Base-by-base conservation (phyloP, 2,113 vertebrate genomes). In the Procavia capensis region DNA sequence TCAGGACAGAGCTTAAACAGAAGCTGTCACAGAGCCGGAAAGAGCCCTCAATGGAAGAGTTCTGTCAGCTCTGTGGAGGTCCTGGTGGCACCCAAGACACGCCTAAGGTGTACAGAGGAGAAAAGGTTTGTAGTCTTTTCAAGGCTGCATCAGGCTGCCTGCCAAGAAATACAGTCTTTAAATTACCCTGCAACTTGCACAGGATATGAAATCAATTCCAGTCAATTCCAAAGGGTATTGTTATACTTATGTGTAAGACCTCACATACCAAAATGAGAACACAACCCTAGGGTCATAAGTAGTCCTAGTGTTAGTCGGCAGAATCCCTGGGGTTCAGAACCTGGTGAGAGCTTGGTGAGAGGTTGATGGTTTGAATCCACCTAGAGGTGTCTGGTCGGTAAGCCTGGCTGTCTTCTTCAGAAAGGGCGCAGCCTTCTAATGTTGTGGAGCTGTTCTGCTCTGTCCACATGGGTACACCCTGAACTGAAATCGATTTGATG, bases 181-280 rank as follows among this genome's bases (percentile, higher is more conserved):
- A 91, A 83, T 94, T 74, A 87, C 87, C 45, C 45, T 95, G 87
- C 91, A 96, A 94, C 90, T 87, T 45, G 6, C 34, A 36, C 91
- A 45, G 86, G 50, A 78, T 94, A 61, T 96, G 86, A 96, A 95
- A 93, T 97, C 31, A 88, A 75, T 95, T 91, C 95, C 97, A 74
- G 6, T 10, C 17, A 2, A 0, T 57, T 0, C 47, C 27, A 79
- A 92, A 85, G 36, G 50, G 13, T 41, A 9, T 27, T 34, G 16
- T 84, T n/a, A 91, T 7, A 50, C 83, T 63, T 5, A 0, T 36
- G 10, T 45, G 34, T 79, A 85, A 95, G 66, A 85, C 5, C 31
- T 4, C 41, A 36, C 2, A 0, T 50, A 64, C 24, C 54, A 63
- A 47, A 31, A 2, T 43, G 39, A 86, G 22, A 59, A 7, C 0